phyloP scores from a whole-genome alignment of 2,797 vertebrate species.

The Malurus splendens region DNA sequence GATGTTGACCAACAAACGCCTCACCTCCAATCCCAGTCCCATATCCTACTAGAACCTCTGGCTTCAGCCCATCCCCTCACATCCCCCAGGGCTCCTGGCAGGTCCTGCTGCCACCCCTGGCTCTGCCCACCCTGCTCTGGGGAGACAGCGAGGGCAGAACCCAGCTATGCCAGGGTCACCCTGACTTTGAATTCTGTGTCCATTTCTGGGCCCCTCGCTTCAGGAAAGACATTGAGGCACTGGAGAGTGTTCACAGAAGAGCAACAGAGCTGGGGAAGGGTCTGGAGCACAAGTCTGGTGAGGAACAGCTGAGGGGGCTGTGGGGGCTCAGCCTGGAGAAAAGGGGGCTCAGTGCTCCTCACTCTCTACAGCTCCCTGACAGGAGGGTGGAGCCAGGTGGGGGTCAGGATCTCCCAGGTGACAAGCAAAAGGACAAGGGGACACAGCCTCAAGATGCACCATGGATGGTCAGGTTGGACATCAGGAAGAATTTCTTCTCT shows the following conservation, averaged over 20 bases:
- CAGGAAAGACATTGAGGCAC: neutral
- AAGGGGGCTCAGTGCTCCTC: neutral
- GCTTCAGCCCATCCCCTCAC: rapidly evolving
- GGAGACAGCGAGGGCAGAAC: neutral
- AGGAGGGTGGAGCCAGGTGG: neutral
- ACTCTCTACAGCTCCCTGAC: neutral
- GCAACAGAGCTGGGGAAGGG: neutral
- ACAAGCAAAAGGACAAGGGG: neutral
- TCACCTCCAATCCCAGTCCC: rapidly evolving
- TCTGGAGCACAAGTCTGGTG: neutral
- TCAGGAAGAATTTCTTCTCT: neutral
- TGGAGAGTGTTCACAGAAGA: neutral
- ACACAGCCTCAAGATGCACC: neutral
- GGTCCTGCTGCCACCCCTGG: neutral
- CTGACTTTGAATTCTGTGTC: neutral
- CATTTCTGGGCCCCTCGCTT: neutral
- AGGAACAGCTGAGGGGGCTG: neutral
- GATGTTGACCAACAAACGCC: rapidly evolving
- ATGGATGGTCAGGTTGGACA: neutral
- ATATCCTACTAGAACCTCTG: neutral
- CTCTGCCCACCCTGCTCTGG: neutral
- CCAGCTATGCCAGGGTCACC: rapidly evolving
- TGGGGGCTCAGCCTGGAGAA: neutral
- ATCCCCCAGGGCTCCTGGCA: neutral
- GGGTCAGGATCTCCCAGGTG: rapidly evolving